These are phyloP conservation scores for Nematostella vectensis DNA, from an alignment of 92 coral and sea anemone species.

Conservation along the genomic window DNA sequence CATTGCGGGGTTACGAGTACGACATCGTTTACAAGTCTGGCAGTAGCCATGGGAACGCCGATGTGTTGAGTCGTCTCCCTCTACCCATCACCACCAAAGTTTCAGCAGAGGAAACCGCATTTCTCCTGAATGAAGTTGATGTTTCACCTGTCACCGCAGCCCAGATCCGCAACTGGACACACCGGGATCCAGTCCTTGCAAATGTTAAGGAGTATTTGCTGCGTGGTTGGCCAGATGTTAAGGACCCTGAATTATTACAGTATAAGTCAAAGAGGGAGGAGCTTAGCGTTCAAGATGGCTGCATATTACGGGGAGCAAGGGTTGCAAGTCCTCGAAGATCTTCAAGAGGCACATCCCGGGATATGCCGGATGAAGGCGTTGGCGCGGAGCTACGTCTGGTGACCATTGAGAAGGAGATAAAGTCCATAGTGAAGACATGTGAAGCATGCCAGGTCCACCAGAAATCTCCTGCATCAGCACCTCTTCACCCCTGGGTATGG, in stretches of 20 bases:
- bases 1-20: constrained; percentile 28
- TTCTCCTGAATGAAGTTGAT: constrained; percentile 12
- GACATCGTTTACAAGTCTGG: constrained; percentile 37
- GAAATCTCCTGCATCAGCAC: too few relatives aligned
- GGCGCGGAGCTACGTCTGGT: neutral
- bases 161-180: constrained; percentile 18
- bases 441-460: neutral
- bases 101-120: constrained; percentile 19
- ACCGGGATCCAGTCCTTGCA: constrained; percentile 24
- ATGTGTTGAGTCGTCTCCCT: constrained; percentile 20
- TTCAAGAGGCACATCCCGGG: neutral
- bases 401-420: neutral
- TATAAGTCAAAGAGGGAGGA: too few relatives aligned
- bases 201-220: constrained; percentile 13
- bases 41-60: constrained; percentile 26
- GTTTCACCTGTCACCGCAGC: constrained; percentile 20
- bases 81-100: constrained; percentile 15
- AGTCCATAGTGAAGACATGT: neutral
- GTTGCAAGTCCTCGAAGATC: too few relatives aligned
- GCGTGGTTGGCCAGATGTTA: too few relatives aligned
- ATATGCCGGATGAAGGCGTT: neutral
- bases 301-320: too few relatives aligned
- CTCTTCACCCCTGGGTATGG: too few relatives aligned
- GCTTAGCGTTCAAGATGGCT: too few relatives aligned
- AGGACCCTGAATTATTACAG: too few relatives aligned